These are phyloP conservation scores for Plecotus auritus DNA, from an alignment of 2,113 vertebrate species.

Conservation along the genomic window DNA sequence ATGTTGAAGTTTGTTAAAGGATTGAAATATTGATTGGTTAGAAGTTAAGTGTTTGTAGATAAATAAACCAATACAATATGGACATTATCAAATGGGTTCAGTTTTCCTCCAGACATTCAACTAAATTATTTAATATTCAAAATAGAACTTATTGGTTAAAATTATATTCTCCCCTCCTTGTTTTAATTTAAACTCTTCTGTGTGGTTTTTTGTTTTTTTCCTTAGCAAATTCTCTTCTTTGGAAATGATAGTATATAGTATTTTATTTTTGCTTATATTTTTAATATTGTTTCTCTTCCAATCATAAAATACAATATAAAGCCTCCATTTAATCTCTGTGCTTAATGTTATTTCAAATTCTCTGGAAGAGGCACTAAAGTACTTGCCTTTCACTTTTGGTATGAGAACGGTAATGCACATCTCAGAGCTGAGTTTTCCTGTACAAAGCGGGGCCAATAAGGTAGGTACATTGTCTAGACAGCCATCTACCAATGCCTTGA, in stretches of 20 bases:
- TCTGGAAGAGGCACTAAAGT: conserved; percentile 84
- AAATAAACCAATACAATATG: conserved; percentile 78
- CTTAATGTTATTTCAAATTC: conserved; percentile 92
- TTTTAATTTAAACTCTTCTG: conserved; percentile 77
- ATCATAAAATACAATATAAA: conserved; percentile 82
- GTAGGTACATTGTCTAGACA: background rate
- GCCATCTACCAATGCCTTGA: background rate
- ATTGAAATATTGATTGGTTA: conserved; percentile 81
- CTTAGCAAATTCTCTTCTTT: conserved; percentile 57
- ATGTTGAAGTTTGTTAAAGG: conserved; percentile 80
- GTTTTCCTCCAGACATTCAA: conserved; percentile 55
- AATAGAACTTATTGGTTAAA: conserved; percentile 75
- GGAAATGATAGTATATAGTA: conserved; percentile 62
- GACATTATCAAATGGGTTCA: conserved; percentile 45
- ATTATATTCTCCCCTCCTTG: conserved; percentile 70
- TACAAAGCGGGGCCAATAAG: background rate
- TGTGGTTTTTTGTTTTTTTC: conserved; percentile 67
- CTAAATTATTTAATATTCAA: conserved; percentile 79
- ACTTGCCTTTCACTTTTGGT: background rate
- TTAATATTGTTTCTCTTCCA: conserved; percentile 77
- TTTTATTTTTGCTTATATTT: conserved; percentile 66
- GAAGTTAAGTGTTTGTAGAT: conserved; percentile 80
- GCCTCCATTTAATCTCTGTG: conserved; percentile 90
- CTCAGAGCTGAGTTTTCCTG: background rate
- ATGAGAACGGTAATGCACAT: background rate